Conservation (phyloP, 2,113 vertebrate species). For the Aldabrachelys gigantea region DNA sequence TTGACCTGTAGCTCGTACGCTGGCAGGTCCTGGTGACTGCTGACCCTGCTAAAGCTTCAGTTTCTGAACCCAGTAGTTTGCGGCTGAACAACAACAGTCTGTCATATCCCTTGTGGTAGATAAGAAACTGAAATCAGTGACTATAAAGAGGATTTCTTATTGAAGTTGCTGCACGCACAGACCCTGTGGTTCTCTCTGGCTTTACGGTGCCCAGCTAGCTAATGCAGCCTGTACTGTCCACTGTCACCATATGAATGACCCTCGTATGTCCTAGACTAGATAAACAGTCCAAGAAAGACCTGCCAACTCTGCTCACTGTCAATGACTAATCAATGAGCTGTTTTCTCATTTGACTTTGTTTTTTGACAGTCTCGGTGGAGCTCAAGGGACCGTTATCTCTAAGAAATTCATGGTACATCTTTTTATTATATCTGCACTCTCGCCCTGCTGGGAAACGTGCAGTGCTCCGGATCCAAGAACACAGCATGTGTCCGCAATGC, state of each 20-base stretch:
- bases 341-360: not conserved
- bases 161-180: not conserved
- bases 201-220: not conserved
- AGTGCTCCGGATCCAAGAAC: rapidly evolving
- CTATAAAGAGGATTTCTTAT: not conserved
- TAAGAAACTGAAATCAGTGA: not conserved
- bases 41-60: not conserved
- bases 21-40: not conserved
- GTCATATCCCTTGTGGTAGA: not conserved
- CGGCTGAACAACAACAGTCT: not conserved
- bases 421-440: not conserved
- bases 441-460: not conserved
- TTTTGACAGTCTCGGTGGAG: not conserved
- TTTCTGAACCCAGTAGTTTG: not conserved
- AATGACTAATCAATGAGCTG: not conserved
- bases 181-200: not conserved
- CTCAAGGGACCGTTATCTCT: not conserved
- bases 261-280: not conserved
- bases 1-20: not conserved
- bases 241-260: not conserved
- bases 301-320: not conserved
- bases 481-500: rapidly evolving
- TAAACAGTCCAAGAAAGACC: not conserved
- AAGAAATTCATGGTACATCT: not conserved
- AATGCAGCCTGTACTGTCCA: not conserved